These are phyloP conservation scores for Anagyrus pseudococci DNA, from an alignment of 2,888 invertebrate species.

Conservation along the genomic window DNA sequence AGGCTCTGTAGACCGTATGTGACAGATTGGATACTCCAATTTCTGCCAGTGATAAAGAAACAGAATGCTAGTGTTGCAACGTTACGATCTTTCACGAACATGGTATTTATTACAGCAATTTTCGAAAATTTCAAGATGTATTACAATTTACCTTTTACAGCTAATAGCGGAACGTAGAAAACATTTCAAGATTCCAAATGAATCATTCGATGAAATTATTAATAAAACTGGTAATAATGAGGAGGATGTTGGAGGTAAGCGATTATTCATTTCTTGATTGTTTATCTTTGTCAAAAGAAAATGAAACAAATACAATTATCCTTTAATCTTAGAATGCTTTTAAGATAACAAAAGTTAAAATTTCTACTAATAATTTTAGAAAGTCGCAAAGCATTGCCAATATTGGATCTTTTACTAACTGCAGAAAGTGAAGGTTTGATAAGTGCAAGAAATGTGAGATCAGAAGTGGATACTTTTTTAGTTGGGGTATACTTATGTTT, in stretches of 20 bases:
- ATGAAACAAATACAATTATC: too few relatives aligned
- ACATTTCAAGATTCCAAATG: not conserved
- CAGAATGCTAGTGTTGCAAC: not conserved
- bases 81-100: not conserved
- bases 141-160: not conserved
- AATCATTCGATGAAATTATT: not conserved
- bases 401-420: constrained; percentile 52
- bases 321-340: too few relatives aligned
- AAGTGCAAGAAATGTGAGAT: constrained; percentile 48
- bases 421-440: constrained; percentile 44
- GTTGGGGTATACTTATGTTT: constrained; percentile 38
- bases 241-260: not conserved
- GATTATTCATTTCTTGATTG: too few relatives aligned
- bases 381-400: too few relatives aligned
- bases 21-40: not conserved
- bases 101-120: not conserved
- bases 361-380: too few relatives aligned
- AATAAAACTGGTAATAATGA: not conserved
- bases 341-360: too few relatives aligned
- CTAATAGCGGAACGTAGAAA: not conserved
- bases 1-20: not conserved
- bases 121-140: not conserved
- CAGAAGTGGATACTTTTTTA: constrained; percentile 54
- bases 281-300: too few relatives aligned
- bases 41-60: not conserved